Evolutionary conservation across 2,888 invertebrate species (phyloP), one percentile per base, ranked within the genome.

Genomic region (Apamea crenata): DNA sequence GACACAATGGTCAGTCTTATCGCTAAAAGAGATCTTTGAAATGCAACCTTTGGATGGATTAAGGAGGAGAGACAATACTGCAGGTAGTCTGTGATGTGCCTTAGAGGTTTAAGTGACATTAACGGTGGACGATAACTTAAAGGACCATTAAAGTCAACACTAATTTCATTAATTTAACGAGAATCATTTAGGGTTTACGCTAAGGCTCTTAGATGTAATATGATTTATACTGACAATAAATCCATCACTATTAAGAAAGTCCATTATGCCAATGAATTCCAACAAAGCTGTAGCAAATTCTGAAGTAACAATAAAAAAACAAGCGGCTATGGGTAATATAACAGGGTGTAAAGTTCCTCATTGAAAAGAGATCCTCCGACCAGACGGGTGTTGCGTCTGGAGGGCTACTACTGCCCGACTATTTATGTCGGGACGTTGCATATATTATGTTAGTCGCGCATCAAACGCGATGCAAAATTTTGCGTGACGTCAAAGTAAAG

Each of bases 121-220:
- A 36, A 74, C 14, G 4, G 18, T 36, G 18, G 1, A 56, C 29
- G 1, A 29, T 65, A 40, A 40, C 25, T 59, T 16, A 47, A 14
- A 63, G 21, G 25, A 29, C 7, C 56, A 56, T 36, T 65, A 18
- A 79, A 66, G 18, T 29, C 18, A 32, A 44, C 16, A 47, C 12
- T 29, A 14, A 72, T 82, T 21, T 32, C 16, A 68, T 47, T 67
- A n/a, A 36, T 63, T 70, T 16, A 44, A 63, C 3, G 14, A 77
- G 32, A 50, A 44, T 32, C 18, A 16, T 36, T 63, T 29, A 50
- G 10, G 12, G 18, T 44, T 25, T 40, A 16, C 4, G n/a, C 25
- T 5, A 18, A 74, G 2, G 12, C 40, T 21, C 6, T 29, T 50
- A 29, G 21, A 29, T 32, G 40, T 4, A 44, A 25, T 29, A 36